Percentiles rank a stretch among this genome's conserved stretches.
Conservation (phyloP, 2,888 invertebrate species). For the Tortrix viridana region DNA sequence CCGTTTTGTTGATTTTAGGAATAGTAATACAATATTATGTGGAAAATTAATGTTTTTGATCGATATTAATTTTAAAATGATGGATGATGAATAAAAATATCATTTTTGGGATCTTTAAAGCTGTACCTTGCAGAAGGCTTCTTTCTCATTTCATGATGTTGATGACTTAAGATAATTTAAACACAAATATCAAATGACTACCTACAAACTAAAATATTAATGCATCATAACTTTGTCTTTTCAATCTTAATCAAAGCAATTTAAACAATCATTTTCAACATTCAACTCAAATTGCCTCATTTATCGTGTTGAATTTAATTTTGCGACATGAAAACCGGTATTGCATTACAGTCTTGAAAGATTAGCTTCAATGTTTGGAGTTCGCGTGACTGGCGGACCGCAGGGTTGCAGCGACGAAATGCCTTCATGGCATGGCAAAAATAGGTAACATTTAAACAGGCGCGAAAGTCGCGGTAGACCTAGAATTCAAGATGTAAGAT, state of each 20-base stretch:
- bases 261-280: slow-evolving; percentile 16
- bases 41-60: no score
- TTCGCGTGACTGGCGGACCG: slow-evolving; percentile 46
- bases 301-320: slow-evolving; percentile 27
- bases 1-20: no score
- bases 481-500: background rate
- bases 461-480: background rate
- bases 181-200: background rate
- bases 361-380: slow-evolving; percentile 36
- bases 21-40: no score
- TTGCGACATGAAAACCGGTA: slow-evolving; percentile 32
- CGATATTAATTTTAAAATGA: no score
- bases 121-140: no score
- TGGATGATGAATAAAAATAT: no score
- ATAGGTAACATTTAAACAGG: slow-evolving; percentile 28
- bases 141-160: no score
- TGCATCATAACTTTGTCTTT: slow-evolving; percentile 5
- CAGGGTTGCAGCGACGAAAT: slow-evolving; percentile 49
- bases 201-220: background rate
- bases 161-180: no score
- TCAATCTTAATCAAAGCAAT: slow-evolving; percentile 13
- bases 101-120: no score
- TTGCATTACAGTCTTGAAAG: slow-evolving; percentile 28
- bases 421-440: slow-evolving; percentile 32
- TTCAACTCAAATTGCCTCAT: slow-evolving; percentile 23